Percentiles rank a stretch among this genome's conserved stretches.
These are phyloP conservation scores for Odontamblyopus lacepedii DNA, from an alignment of 2,797 vertebrate species.

Conservation along the genomic window DNA sequence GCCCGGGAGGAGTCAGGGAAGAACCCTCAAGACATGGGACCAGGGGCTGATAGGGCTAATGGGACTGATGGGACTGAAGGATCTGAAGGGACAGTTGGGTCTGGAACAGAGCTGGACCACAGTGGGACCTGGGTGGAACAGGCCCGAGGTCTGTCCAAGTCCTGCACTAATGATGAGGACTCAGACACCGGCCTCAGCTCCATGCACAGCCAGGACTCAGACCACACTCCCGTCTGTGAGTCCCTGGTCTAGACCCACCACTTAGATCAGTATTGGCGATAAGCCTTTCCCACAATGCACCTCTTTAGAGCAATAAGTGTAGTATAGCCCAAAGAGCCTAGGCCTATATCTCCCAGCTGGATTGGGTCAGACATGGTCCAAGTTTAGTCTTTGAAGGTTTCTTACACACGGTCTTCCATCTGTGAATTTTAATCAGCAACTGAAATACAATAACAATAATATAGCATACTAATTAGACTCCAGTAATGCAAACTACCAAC, in stretches of 20 bases:
- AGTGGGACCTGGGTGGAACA: slow-evolving; percentile 81
- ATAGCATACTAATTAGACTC: background rate
- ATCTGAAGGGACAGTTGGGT: background rate
- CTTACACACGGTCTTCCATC: background rate
- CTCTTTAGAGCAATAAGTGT: slow-evolving; percentile 50
- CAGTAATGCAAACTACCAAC: background rate
- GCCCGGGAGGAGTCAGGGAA: slow-evolving; percentile 81
- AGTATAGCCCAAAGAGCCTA: slow-evolving; percentile 6
- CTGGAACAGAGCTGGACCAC: slow-evolving; percentile 50
- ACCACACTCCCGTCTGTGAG: slow-evolving; percentile 89
- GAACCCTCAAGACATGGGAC: slow-evolving; percentile 47
- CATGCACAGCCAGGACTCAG: slow-evolving; percentile 98
- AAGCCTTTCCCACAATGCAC: slow-evolving; percentile 5
- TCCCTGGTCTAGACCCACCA: slow-evolving; percentile 84
- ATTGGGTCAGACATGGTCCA: slow-evolving; percentile 9
- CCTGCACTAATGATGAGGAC: slow-evolving; percentile 89
- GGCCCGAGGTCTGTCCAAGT: slow-evolving; percentile 80
- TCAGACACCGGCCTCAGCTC: slow-evolving; percentile 97
- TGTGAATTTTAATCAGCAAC: background rate
- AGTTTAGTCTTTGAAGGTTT: background rate
- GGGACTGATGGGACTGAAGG: slow-evolving; percentile 21
- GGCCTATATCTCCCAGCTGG: slow-evolving; percentile 5
- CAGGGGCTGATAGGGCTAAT: slow-evolving; percentile 30
- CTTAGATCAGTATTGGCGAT: slow-evolving; percentile 12
- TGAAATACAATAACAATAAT: background rate